A percentile compares a stretch with the other conserved stretches of the same genome.
phyloP scores from a whole-genome alignment of 2,113 vertebrate genomes.

The Cochlearius cochlearius region DNA sequence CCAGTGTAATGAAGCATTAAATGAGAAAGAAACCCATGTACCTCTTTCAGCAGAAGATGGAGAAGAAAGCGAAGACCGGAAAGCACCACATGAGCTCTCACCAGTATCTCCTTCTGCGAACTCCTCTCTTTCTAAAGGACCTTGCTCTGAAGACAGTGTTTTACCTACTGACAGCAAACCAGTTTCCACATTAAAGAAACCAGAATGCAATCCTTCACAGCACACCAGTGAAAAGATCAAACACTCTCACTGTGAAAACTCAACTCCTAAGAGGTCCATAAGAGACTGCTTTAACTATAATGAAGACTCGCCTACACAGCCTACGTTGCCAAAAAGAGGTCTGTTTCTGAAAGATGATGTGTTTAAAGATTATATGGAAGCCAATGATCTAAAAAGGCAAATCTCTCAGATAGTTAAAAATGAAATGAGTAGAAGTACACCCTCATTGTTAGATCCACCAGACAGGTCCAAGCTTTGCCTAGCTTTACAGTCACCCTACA shows the following conservation, averaged over 20 bases:
- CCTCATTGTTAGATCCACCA: constrained; percentile 82
- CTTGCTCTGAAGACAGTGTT: constrained; percentile 12
- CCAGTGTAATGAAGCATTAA: constrained; percentile 51
- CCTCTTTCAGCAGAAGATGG: constrained; percentile 24
- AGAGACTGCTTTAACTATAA: constrained; percentile 83
- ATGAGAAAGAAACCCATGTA: constrained; percentile 42
- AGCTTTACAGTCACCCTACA: constrained; percentile 80
- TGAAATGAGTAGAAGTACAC: constrained; percentile 86
- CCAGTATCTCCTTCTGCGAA: not conserved
- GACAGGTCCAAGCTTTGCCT: constrained; percentile 90
- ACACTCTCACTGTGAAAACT: constrained; percentile 72
- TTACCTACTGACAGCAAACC: not conserved
- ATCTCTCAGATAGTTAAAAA: constrained; percentile 75
- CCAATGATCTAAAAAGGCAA: constrained; percentile 39
- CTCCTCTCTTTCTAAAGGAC: constrained; percentile 9
- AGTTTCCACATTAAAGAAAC: not conserved
- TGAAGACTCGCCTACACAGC: constrained; percentile 86
- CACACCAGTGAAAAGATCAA: constrained; percentile 46
- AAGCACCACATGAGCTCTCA: not conserved
- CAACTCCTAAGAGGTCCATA: constrained; percentile 82
- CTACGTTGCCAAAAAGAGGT: constrained; percentile 86
- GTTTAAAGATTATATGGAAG: constrained; percentile 57
- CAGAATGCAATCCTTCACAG: constrained; percentile 50
- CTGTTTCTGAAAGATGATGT: constrained; percentile 78
- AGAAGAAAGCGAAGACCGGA: constrained; percentile 22